phyloP scores from a whole-genome alignment of 2,888 invertebrate species.

The Anoncus sp. region DNA sequence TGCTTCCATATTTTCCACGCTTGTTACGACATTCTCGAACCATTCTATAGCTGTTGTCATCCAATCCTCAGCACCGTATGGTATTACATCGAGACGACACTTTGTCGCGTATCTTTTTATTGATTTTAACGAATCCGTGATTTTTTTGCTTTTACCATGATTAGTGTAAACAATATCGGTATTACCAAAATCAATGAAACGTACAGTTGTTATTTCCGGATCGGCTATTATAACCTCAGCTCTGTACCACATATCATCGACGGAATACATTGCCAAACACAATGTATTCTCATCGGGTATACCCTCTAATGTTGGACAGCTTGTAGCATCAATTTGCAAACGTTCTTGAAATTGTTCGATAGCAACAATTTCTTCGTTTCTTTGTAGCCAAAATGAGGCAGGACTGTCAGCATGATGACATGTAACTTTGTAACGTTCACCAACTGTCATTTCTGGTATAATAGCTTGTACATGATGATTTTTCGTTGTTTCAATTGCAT shows the following conservation, averaged over 20 bases:
- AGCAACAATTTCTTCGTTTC: conserved; percentile 85
- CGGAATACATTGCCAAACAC: conserved; percentile 92
- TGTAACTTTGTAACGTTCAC: conserved; percentile 82
- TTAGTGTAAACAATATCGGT: conserved; percentile 89
- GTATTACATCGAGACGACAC: conserved; percentile 88
- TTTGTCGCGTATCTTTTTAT: conserved; percentile 86
- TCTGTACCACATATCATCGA: conserved; percentile 96
- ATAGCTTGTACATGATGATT: conserved; percentile 78
- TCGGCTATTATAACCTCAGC: conserved; percentile 94
- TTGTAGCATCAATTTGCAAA: conserved; percentile 86
- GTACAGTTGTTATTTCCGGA: conserved; percentile 89
- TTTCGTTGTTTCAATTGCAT: conserved; percentile 63
- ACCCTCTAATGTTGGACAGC: conserved; percentile 85
- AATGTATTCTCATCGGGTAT: conserved; percentile 86
- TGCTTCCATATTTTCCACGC: conserved; percentile 65
- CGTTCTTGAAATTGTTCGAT: conserved; percentile 87
- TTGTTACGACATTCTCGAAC: conserved; percentile 82
- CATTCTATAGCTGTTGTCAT: conserved; percentile 86
- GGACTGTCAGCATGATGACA: conserved; percentile 91
- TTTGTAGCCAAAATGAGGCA: conserved; percentile 90
- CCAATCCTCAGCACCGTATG: conserved; percentile 88
- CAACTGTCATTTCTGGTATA: conserved; percentile 67
- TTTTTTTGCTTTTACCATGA: conserved; percentile 86
- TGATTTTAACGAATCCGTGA: conserved; percentile 86
- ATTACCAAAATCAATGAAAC: conserved; percentile 92